phyloP scores from a whole-genome alignment of 1,140 invertebrate species.

The Atta texana region DNA sequence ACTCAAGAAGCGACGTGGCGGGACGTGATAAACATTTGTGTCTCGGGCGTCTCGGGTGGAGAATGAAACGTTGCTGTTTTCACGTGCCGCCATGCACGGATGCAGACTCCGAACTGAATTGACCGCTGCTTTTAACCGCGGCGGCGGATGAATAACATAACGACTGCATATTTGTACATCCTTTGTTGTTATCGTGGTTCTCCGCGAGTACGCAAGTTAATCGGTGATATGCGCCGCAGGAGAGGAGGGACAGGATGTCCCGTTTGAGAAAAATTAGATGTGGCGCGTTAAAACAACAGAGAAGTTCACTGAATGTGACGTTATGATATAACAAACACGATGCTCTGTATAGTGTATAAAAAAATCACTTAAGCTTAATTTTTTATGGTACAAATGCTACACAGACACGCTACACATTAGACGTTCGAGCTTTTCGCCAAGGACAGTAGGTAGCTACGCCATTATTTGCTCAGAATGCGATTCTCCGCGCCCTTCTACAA shows the following conservation, averaged over 20 bases:
- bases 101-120: slow-evolving; percentile 22
- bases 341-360: slow-evolving; percentile 68
- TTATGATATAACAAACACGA: slow-evolving; percentile 21
- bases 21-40: slow-evolving; percentile 78
- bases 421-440: slow-evolving; percentile 69
- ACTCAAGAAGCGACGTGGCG: slow-evolving; percentile 82
- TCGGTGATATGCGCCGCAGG: slow-evolving; percentile 5
- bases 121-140: neutral
- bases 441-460: slow-evolving; percentile 64
- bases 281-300: slow-evolving; percentile 3
- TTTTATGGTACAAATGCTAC: slow-evolving; percentile 76
- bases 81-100: slow-evolving; percentile 50
- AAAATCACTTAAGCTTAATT: slow-evolving; percentile 72
- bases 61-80: slow-evolving; percentile 78
- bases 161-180: slow-evolving; percentile 61
- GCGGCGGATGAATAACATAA: slow-evolving; percentile 20
- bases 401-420: slow-evolving; percentile 60
- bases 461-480: slow-evolving; percentile 73
- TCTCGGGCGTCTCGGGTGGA: slow-evolving; percentile 84
- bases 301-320: slow-evolving; percentile 44
- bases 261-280: slow-evolving; percentile 9
- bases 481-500: slow-evolving; percentile 64
- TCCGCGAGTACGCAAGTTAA: slow-evolving; percentile 30
- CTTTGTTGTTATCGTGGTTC: slow-evolving; percentile 54
- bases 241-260: neutral